Conservation (phyloP, 2,113 vertebrate species). For the Oncorhynchus keta region DNA sequence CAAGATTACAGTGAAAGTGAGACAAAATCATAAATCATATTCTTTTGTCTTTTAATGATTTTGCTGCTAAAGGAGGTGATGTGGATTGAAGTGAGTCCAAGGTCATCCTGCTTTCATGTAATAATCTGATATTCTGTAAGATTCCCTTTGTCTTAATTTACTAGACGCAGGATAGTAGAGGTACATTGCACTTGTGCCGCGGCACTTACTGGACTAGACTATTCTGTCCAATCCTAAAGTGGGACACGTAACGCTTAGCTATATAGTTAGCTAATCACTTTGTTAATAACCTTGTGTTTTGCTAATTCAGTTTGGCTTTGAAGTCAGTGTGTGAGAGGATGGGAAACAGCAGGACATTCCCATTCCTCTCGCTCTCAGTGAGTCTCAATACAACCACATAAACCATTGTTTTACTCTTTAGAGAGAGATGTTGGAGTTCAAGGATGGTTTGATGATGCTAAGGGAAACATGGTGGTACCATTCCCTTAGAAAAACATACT, state of each 20-base stretch:
- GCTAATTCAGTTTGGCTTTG: conserved; percentile 1
- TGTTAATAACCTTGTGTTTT: conserved; percentile 8
- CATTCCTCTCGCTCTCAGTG: background rate
- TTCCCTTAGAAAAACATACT: background rate
- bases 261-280: background rate
- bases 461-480: background rate
- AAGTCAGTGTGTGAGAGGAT: conserved; percentile 4
- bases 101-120: too few relatives aligned
- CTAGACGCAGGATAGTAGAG: too few relatives aligned
- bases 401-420: conserved; percentile 12
- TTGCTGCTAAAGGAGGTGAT: background rate
- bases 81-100: too few relatives aligned
- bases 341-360: background rate
- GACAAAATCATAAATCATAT: too few relatives aligned
- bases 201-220: background rate
- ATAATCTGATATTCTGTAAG: too few relatives aligned
- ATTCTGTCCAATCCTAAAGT: background rate
- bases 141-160: too few relatives aligned
- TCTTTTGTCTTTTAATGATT: background rate
- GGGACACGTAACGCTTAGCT: background rate
- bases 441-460: background rate
- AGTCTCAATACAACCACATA: background rate
- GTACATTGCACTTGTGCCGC: too few relatives aligned
- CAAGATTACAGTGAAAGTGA: too few relatives aligned
- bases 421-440: background rate